Conservation (phyloP, 2,888 invertebrate species). For the Xanthorhoe spadicearia region DNA sequence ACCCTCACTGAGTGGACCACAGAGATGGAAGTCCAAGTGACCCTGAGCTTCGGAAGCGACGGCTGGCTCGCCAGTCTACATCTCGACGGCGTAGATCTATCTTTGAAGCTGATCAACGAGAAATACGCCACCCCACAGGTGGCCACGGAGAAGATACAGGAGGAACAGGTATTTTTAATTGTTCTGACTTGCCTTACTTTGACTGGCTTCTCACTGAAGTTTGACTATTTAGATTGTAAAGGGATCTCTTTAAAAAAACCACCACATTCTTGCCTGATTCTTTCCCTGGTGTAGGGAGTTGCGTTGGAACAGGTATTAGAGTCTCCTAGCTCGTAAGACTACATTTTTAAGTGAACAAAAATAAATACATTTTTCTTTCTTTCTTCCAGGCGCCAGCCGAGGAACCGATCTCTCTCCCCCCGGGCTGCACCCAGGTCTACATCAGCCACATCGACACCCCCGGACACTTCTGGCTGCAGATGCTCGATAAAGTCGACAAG, state of each 20-base stretch:
- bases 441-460: conserved; percentile 91
- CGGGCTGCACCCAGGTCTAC: conserved; percentile 77
- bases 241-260: too few species aligned
- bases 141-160: conserved; percentile 38
- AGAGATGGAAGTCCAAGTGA: conserved; percentile 82
- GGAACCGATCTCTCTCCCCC: conserved; percentile 66
- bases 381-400: conserved; percentile 49
- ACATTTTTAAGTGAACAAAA: too few species aligned
- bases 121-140: conserved; percentile 69
- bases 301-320: too few species aligned
- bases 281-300: too few species aligned
- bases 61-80: conserved; percentile 85
- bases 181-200: too few species aligned
- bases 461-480: conserved; percentile 90
- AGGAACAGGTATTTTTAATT: too few species aligned
- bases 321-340: too few species aligned
- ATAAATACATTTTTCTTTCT: too few species aligned
- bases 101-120: conserved; percentile 76
- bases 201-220: too few species aligned
- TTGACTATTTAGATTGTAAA: too few species aligned
- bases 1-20: conserved; percentile 73
- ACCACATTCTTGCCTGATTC: too few species aligned
- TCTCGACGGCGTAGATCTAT: conserved; percentile 79
- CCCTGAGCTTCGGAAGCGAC: conserved; percentile 78
- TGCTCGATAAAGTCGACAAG: conserved; percentile 81